These are phyloP conservation scores for Athene cunicularia DNA, from an alignment of 2,113 vertebrate species.

Conservation along the genomic window DNA sequence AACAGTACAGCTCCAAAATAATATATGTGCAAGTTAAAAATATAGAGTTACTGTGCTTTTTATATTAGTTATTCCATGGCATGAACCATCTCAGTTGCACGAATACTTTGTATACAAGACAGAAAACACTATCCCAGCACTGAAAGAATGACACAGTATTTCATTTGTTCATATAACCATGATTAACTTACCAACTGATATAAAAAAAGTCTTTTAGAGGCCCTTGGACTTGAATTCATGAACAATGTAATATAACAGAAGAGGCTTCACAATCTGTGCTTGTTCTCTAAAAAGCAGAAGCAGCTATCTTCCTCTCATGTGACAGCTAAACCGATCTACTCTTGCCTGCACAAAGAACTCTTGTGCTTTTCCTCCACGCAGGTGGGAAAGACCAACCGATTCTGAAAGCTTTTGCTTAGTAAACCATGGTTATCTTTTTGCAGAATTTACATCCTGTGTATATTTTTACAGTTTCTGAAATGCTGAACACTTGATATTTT, in stretches of 20 bases:
- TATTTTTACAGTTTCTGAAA: not conserved
- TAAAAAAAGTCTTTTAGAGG: constrained; percentile 30
- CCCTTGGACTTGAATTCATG: constrained; percentile 15
- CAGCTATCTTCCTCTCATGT: constrained; percentile 71
- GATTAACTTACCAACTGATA: constrained; percentile 46
- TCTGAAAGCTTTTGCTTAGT: constrained; percentile 41
- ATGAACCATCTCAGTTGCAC: not conserved
- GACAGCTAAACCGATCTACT: constrained; percentile 70
- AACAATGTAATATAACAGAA: constrained; percentile 41
- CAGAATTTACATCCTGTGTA: not conserved
- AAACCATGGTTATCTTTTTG: not conserved
- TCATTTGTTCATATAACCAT: constrained; percentile 18
- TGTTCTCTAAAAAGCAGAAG: constrained; percentile 65
- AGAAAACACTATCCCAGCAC: not conserved
- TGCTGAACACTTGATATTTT: not conserved
- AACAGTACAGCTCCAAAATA: not conserved
- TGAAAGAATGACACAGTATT: constrained; percentile 29
- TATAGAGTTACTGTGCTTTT: not conserved
- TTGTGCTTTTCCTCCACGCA: constrained; percentile 63
- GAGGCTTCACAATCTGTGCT: constrained; percentile 49
- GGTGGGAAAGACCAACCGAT: constrained; percentile 63
- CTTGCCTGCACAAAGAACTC: constrained; percentile 70
- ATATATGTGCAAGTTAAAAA: not conserved
- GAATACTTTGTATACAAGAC: not conserved
- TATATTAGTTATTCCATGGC: not conserved